phyloP scores from a whole-genome alignment of 1,140 invertebrate genomes.

The Nephotettix cincticeps region DNA sequence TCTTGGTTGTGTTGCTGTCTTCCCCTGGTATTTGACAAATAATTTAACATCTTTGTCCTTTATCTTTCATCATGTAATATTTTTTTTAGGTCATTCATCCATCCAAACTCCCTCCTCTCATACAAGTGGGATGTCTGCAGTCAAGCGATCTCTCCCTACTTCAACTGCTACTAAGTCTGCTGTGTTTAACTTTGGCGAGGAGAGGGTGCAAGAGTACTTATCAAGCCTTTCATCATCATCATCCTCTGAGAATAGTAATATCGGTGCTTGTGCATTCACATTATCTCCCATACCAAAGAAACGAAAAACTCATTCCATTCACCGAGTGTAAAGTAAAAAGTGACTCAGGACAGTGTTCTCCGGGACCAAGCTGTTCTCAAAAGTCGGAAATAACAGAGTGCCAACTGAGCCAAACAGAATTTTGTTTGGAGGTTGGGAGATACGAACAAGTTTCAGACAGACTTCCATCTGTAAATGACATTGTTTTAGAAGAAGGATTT shows the following conservation, averaged over 20 bases:
- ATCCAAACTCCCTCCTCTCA: constrained; percentile 42
- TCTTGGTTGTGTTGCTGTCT: too few relatives aligned
- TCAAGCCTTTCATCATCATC: constrained; percentile 52
- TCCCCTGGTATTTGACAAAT: too few relatives aligned
- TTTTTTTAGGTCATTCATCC: constrained; percentile 40
- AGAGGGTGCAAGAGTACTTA: constrained; percentile 55
- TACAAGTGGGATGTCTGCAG: constrained; percentile 18
- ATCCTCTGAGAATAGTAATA: constrained; percentile 44
- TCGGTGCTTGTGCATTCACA: neutral
- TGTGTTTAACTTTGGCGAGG: constrained; percentile 57
- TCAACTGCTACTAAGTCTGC: constrained; percentile 31
- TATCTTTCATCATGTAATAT: too few relatives aligned
- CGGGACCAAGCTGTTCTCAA: constrained; percentile 4
- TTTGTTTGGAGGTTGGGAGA: neutral
- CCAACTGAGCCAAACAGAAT: neutral
- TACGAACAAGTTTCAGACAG: constrained; percentile 11
- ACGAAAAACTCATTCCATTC: constrained; percentile 18
- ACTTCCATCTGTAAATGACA: constrained; percentile 1
- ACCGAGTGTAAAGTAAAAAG: constrained; percentile 7
- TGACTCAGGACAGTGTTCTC: neutral
- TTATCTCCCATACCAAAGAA: constrained; percentile 29
- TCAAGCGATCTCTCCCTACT: constrained; percentile 33
- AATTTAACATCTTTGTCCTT: too few relatives aligned
- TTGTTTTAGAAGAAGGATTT: neutral
- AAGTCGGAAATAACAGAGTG: neutral